Evolutionary conservation across 2,797 vertebrate genomes (phyloP).

Genomic region (Anniella stebbinsi): DNA sequence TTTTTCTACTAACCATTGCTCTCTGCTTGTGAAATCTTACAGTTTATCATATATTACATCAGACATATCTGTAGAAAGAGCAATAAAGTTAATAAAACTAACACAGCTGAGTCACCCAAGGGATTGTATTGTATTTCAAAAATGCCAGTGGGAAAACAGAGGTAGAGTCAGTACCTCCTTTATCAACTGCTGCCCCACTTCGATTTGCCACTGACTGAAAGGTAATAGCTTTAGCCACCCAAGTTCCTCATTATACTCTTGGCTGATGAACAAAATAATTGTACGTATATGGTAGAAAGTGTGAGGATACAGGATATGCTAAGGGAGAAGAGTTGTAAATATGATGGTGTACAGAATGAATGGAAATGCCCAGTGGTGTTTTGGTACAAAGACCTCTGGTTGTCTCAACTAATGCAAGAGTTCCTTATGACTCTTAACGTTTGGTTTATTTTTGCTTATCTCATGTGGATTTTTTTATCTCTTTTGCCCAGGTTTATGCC

Average conservation of each 20-base stretch:
- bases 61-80: background rate
- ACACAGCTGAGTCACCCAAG: background rate
- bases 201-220: background rate
- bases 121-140: background rate
- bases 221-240: too few relatives aligned
- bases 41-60: background rate
- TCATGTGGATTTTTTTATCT: conserved; percentile 20
- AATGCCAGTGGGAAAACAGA: background rate
- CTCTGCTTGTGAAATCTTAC: background rate
- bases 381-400: background rate
- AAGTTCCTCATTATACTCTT: background rate
- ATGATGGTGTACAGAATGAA: background rate
- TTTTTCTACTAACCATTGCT: background rate
- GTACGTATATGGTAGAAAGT: background rate
- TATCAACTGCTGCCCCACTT: background rate
- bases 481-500: conserved; percentile 84
- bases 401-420: background rate
- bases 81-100: background rate
- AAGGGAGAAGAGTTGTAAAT: background rate
- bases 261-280: background rate
- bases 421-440: background rate
- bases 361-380: background rate
- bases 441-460: background rate
- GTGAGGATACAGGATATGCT: background rate
- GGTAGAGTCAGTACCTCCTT: background rate